Percentiles rank a stretch among this genome's conserved stretches.
Evolutionary conservation across 2,888 invertebrate species (phyloP).

Genomic region (Oligia latruncula): DNA sequence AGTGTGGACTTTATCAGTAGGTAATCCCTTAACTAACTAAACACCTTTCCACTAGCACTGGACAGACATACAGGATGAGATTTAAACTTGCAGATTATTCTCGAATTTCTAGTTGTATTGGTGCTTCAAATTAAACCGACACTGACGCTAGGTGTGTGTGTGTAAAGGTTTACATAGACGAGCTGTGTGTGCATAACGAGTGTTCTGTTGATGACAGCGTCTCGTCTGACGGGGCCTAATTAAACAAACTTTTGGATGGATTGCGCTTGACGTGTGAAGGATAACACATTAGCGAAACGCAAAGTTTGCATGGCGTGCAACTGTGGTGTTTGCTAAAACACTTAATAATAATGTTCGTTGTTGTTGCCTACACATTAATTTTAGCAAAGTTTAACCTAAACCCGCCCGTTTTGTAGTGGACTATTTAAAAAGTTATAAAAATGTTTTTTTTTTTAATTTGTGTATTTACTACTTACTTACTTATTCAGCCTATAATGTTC

Average conservation of each 20-base stretch:
- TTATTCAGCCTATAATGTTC: no score
- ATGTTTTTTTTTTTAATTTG: no score
- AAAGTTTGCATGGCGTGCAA: slow-evolving; percentile 19
- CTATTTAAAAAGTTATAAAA: no score
- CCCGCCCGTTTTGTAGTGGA: no score
- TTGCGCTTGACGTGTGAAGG: slow-evolving; percentile 23
- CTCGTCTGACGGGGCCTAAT: slow-evolving; percentile 51
- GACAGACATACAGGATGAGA: slow-evolving; percentile 25
- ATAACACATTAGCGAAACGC: slow-evolving; percentile 7
- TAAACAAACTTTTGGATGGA: slow-evolving; percentile 53
- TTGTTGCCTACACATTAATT: not conserved
- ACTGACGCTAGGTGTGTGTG: not conserved
- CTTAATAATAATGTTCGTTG: not conserved
- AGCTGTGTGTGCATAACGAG: slow-evolving; percentile 19
- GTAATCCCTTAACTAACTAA: not conserved
- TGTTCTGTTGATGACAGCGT: slow-evolving; percentile 40
- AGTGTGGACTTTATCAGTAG: not conserved
- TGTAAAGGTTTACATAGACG: slow-evolving; percentile 22
- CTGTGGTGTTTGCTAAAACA: not conserved
- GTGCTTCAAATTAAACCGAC: slow-evolving; percentile 3
- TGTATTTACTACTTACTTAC: no score
- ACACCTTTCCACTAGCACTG: slow-evolving; percentile 10
- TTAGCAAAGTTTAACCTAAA: not conserved
- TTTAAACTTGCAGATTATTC: slow-evolving; percentile 15
- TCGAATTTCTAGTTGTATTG: slow-evolving; percentile 7